Percentiles rank a stretch among this genome's conserved stretches.
Conservation (phyloP, 2,797 vertebrate genomes). For the Hyperoplus immaculatus region DNA sequence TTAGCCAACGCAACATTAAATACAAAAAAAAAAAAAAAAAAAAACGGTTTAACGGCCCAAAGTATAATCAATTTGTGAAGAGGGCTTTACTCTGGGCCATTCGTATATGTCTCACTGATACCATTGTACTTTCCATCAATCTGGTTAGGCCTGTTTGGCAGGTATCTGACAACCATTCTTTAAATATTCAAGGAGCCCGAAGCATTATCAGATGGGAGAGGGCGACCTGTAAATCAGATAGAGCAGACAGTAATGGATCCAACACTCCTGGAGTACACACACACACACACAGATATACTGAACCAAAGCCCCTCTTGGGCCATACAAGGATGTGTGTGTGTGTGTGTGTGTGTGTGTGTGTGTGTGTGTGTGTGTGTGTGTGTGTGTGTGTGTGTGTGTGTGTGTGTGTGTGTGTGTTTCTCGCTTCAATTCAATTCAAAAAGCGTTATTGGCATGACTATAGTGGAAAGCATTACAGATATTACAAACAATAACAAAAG, state of each 20-base stretch:
- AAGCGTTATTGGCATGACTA: too few relatives aligned
- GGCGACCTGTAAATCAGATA: constrained; percentile 80
- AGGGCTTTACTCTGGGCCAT: constrained; percentile 12
- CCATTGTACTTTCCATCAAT: constrained; percentile 62
- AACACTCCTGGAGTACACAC: constrained; percentile 60
- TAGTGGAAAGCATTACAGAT: too few relatives aligned
- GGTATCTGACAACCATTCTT: constrained; percentile 78
- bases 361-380: too few relatives aligned
- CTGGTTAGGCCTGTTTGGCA: constrained; percentile 73
- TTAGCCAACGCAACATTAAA: constrained; percentile 48
- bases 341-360: neutral
- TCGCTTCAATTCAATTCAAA: too few relatives aligned
- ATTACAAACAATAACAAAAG: too few relatives aligned
- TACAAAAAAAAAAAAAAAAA: neutral
- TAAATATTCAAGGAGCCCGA: constrained; percentile 81
- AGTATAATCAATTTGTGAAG: constrained; percentile 11
- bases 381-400: too few relatives aligned
- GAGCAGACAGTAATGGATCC: constrained; percentile 77
- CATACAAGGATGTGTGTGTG: constrained; percentile 49
- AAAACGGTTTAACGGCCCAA: constrained; percentile 19
- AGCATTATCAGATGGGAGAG: constrained; percentile 79
- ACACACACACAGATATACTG: constrained; percentile 45
- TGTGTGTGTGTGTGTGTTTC: too few relatives aligned
- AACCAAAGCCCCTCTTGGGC: constrained; percentile 52
- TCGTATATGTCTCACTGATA: constrained; percentile 43